Base-by-base conservation (phyloP, 2,113 vertebrate genomes). In the Gallinago jamesoni region DNA sequence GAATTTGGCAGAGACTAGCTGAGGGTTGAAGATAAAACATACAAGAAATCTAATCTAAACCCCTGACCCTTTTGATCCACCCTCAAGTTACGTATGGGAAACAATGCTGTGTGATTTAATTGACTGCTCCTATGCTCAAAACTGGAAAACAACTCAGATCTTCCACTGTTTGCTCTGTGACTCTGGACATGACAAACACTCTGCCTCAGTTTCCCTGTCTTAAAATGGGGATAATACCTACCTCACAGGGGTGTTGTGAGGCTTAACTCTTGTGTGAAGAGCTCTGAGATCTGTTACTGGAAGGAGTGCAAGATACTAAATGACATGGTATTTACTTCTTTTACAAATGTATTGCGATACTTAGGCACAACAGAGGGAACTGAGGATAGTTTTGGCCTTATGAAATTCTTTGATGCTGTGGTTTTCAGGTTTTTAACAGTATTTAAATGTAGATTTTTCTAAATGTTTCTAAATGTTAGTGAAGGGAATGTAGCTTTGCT, bases 391-490 rank as follows among this genome's bases (percentile, higher is more conserved):
- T 96, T 90, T 91, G 79, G 95, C 96, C 92, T 95, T 95, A 76
- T 0, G 2, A 86, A 90, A 92, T 96, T 93, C 74, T 84, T 95
- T 57, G 55, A 93, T 96, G 91, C 96, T 97, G 52, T 97, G 97
- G 93, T 96, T 97, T 97, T 97, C 83, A 92, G 94, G 89, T 96
- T 92, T 92, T 87, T 94, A 95, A 96, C 94, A 95, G 91, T 97
- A 97, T 97, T 98, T 97, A 97, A 97, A 85, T 85, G 47, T 94
- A 76, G 96, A 69, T 97, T 96, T 95, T 96, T 20, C 21, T 15
- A 23, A 31, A 92, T 92, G 94, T 98, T 97, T 97, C n/a, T n/a
- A n/a, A n/a, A n/a, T 91, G 89, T 96, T 98, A 97, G 96, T 62
- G 95, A 97, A 97, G 67, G 84, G 97, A 97, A 94, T 94, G 89